phyloP scores from a whole-genome alignment of 1,140 invertebrate species.

The Protaetia brevitarsis region DNA sequence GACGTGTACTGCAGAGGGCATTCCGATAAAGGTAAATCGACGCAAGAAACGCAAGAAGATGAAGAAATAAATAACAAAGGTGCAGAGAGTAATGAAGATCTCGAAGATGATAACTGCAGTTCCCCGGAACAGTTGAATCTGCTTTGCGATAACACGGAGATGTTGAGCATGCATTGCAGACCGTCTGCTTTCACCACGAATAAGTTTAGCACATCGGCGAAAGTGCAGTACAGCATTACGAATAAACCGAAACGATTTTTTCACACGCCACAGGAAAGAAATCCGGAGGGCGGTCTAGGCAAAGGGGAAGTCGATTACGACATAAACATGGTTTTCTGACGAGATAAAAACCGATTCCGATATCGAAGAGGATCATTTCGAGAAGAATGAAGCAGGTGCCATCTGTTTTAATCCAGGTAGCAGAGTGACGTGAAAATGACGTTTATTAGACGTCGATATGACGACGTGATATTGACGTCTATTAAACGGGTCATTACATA shows the following conservation, averaged over 20 bases:
- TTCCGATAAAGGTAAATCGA: background rate
- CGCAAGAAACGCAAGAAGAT: background rate
- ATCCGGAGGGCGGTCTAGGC: background rate
- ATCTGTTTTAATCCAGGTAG: too few relatives aligned
- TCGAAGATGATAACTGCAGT: background rate
- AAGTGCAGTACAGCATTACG: background rate
- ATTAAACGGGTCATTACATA: too few relatives aligned
- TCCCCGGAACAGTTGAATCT: background rate
- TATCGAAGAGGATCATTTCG: constrained; percentile 21
- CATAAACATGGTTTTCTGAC: background rate
- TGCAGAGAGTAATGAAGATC: background rate
- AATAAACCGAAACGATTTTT: constrained; percentile 10
- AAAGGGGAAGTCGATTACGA: background rate
- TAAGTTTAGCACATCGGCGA: background rate
- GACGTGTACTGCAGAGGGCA: too few relatives aligned
- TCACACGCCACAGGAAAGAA: background rate
- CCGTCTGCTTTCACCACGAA: background rate
- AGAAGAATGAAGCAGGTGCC: background rate
- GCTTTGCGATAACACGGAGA: background rate
- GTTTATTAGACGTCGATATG: too few relatives aligned
- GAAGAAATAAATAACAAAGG: background rate
- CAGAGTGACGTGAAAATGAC: too few relatives aligned
- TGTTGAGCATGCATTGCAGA: background rate
- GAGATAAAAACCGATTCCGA: constrained; percentile 21
- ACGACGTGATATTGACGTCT: too few relatives aligned